phyloP scores from a whole-genome alignment of 1,140 invertebrate species.

The Drosophila tristis region DNA sequence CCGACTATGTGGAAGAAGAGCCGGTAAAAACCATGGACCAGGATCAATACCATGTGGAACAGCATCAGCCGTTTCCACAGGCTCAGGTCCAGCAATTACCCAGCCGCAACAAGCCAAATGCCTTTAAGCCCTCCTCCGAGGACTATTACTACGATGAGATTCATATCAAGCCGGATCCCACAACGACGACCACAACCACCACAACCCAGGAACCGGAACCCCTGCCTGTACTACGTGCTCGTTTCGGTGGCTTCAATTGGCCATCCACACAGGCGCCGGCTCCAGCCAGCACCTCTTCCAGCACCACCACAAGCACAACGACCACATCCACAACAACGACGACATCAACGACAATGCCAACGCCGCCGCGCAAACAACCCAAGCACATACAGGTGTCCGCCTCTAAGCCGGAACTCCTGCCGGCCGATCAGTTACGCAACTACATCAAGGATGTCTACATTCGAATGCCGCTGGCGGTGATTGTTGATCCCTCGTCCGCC shows the following conservation, averaged over 20 bases:
- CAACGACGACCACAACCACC: constrained; percentile 10
- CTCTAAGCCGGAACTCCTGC: constrained; percentile 66
- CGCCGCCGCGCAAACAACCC: constrained; percentile 55
- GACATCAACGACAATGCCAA: constrained; percentile 44
- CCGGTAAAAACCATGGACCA: constrained; percentile 20
- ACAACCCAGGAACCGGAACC: constrained; percentile 22
- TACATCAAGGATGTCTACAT: constrained; percentile 86
- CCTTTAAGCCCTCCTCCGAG: constrained; percentile 46
- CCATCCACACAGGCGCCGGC: constrained; percentile 27
- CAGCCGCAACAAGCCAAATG: constrained; percentile 22
- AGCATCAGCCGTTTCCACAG: constrained; percentile 41
- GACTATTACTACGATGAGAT: constrained; percentile 66
- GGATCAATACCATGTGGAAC: constrained; percentile 53
- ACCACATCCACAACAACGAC: constrained; percentile 41
- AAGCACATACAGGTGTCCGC: constrained; percentile 59
- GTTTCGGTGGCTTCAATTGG: constrained; percentile 59
- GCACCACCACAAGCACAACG: constrained; percentile 17
- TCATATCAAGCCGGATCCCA: constrained; percentile 14
- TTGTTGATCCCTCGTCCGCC: constrained; percentile 84
- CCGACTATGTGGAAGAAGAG: constrained; percentile 60
- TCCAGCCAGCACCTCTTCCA: constrained; percentile 10
- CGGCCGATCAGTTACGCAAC: constrained; percentile 83
- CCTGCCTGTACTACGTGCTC: constrained; percentile 38
- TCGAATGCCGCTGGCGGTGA: constrained; percentile 85
- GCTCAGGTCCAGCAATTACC: constrained; percentile 57